A percentile compares a stretch with the other conserved stretches of the same genome.
These are phyloP conservation scores for Microtus ochrogaster DNA, from an alignment of 2,113 vertebrate species.

Conservation along the genomic window DNA sequence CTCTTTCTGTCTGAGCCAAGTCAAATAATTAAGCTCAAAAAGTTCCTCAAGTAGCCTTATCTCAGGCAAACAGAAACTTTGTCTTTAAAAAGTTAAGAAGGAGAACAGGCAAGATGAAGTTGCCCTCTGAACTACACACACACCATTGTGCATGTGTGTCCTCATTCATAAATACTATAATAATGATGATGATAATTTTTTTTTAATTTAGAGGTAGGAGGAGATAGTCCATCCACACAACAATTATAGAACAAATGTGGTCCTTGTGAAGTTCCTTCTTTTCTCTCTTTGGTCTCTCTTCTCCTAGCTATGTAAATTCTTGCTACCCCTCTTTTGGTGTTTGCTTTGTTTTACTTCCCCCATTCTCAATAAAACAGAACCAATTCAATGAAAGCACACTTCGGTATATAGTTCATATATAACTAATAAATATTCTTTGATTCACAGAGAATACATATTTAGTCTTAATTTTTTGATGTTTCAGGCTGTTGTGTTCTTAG, in stretches of 20 bases:
- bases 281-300: neutral
- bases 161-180: neutral
- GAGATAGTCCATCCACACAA: neutral
- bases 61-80: neutral
- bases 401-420: neutral
- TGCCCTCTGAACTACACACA: neutral
- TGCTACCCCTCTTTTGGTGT: neutral
- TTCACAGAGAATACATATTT: neutral
- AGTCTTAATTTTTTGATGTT: neutral
- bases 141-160: neutral
- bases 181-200: neutral
- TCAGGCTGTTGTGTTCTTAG: neutral
- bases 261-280: neutral
- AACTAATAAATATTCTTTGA: neutral
- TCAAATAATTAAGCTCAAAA: neutral
- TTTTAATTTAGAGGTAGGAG: neutral
- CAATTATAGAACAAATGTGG: neutral
- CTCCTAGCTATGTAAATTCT: neutral
- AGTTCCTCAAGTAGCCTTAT: neutral
- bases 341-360: slow-evolving; percentile 6
- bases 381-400: neutral
- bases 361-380: neutral
- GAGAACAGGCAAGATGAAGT: neutral
- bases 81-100: neutral
- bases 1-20: neutral